Percentiles rank a stretch among this genome's conserved stretches.
Conservation (phyloP, 2,797 vertebrate genomes). For the Spatula clypeata region DNA sequence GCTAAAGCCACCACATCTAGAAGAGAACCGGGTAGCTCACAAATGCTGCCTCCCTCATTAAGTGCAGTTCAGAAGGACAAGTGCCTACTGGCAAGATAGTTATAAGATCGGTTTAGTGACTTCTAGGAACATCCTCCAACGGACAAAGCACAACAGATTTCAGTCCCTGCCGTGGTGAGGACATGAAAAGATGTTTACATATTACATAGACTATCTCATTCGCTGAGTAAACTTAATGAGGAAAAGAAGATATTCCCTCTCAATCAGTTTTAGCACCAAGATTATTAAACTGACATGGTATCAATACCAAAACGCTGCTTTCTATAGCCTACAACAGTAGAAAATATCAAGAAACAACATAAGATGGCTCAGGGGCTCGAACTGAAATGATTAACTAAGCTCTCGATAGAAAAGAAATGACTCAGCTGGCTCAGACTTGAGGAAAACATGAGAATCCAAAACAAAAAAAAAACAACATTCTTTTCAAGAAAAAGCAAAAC, state of each 20-base stretch:
- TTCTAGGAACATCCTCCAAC: neutral
- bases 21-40: neutral
- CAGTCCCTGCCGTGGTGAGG: neutral
- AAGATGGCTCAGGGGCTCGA: neutral
- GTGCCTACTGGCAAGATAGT: neutral
- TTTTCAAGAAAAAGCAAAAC: neutral
- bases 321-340: neutral
- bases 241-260: neutral
- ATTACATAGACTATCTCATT: neutral
- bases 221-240: neutral
- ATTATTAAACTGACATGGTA: neutral
- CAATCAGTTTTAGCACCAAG: neutral
- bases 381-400: neutral
- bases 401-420: neutral
- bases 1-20: neutral
- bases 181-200: neutral
- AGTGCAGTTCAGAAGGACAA: neutral
- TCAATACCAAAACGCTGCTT: neutral
- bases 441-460: neutral
- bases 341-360: neutral
- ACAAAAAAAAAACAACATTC: neutral
- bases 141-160: neutral
- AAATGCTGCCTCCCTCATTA: neutral
- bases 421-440: neutral
- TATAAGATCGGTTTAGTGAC: neutral